Percentiles rank a stretch among this genome's conserved stretches.
These are phyloP conservation scores for Orchesellides sinensis DNA, from an alignment of 2,888 invertebrate species.

Conservation along the genomic window DNA sequence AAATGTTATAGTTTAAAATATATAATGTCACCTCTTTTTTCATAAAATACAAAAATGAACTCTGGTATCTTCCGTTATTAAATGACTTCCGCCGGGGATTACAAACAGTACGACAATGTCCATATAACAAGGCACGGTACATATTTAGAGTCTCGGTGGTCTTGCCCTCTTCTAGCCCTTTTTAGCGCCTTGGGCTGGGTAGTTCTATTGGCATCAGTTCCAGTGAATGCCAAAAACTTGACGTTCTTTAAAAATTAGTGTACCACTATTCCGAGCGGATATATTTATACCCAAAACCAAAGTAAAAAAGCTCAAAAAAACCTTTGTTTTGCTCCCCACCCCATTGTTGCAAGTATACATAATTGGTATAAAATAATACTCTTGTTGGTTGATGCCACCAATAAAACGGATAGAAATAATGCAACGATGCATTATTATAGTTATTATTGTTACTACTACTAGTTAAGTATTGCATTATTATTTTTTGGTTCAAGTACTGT, in stretches of 20 bases:
- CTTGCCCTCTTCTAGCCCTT: constrained; percentile 34
- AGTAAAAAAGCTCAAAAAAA: constrained; percentile 36
- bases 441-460: constrained; percentile 1
- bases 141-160: constrained; percentile 49
- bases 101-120: constrained; percentile 19
- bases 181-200: neutral
- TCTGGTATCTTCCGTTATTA: constrained; percentile 52
- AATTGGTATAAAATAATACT: constrained; percentile 64
- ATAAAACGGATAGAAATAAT: constrained; percentile 34
- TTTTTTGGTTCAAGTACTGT: constrained; percentile 38
- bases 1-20: constrained; percentile 61
- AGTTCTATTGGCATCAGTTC: neutral
- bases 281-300: constrained; percentile 14
- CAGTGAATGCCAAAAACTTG: constrained; percentile 1
- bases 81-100: constrained; percentile 55
- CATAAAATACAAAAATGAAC: constrained; percentile 14
- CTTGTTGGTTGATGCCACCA: constrained; percentile 63
- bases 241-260: too few relatives aligned
- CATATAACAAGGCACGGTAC: constrained; percentile 5
- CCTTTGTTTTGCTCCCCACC: constrained; percentile 29
- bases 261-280: constrained; percentile 39
- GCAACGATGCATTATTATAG: constrained; percentile 15
- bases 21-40: constrained; percentile 27
- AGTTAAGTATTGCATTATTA: constrained; percentile 31
- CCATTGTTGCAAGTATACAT: constrained; percentile 22